Evolutionary conservation across 1,140 invertebrate genomes (phyloP).

Genomic region (Eupristina koningsbergeri): DNA sequence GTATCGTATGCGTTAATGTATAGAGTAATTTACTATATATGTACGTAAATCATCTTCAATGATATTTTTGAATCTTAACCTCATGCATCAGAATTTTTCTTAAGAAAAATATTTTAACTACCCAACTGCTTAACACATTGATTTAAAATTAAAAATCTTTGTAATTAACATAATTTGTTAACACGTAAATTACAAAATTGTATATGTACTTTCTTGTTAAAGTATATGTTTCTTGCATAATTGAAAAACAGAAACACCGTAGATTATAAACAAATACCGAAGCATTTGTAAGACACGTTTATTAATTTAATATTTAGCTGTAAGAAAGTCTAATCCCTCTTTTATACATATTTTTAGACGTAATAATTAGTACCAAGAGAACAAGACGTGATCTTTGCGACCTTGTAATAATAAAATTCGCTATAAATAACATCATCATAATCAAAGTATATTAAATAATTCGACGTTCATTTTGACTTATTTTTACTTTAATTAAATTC

Average conservation of each 20-base stretch:
- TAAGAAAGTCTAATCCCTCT: slow-evolving; percentile 41
- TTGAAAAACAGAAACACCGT: slow-evolving; percentile 16
- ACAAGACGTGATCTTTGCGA: slow-evolving; percentile 45
- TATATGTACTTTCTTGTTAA: slow-evolving; percentile 28
- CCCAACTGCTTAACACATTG: slow-evolving; percentile 52
- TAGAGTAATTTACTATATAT: not conserved
- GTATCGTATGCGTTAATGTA: not conserved
- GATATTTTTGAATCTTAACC: not conserved
- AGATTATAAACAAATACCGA: slow-evolving; percentile 39
- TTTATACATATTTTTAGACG: slow-evolving; percentile 45
- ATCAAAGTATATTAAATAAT: not conserved
- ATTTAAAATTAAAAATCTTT: slow-evolving; percentile 29
- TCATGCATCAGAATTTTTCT: slow-evolving; percentile 20
- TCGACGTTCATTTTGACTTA: not conserved
- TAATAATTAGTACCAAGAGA: slow-evolving; percentile 48
- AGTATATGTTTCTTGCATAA: slow-evolving; percentile 28
- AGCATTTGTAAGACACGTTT: slow-evolving; percentile 54
- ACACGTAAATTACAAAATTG: slow-evolving; percentile 21
- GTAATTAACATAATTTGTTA: slow-evolving; percentile 21
- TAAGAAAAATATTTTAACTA: slow-evolving; percentile 32
- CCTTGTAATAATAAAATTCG: slow-evolving; percentile 17
- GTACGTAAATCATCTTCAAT: not conserved
- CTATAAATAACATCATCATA: slow-evolving; percentile 1
- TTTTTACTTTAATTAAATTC: not conserved
- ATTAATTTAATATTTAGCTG: slow-evolving; percentile 61